Evolutionary conservation across 2,888 invertebrate species (phyloP).

Genomic region (Cyclophora punctaria): DNA sequence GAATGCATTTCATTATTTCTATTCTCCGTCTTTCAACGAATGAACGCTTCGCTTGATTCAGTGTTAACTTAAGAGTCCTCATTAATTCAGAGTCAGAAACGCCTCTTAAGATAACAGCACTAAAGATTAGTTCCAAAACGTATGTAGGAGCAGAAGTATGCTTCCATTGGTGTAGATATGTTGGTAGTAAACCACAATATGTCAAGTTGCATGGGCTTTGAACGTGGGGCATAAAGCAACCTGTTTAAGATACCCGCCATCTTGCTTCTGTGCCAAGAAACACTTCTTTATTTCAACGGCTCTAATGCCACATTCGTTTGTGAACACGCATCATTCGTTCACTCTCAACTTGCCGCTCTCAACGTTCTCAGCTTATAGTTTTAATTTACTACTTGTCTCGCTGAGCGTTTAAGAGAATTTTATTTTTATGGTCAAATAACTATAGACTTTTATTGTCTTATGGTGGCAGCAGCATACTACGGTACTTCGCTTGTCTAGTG

Average conservation of each 20-base stretch:
- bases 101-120: constrained; percentile 26
- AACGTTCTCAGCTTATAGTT: constrained; percentile 37
- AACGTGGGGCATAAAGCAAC: constrained; percentile 46
- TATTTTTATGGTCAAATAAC: constrained; percentile 45
- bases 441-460: constrained; percentile 30
- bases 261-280: constrained; percentile 25
- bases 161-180: constrained; percentile 38
- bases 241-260: constrained; percentile 40
- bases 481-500: constrained; percentile 1
- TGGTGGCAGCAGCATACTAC: constrained; percentile 20
- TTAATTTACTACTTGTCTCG: constrained; percentile 49
- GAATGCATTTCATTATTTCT: background rate
- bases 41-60: constrained; percentile 21
- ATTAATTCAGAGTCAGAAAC: constrained; percentile 28
- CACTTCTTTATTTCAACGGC: constrained; percentile 32
- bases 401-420: constrained; percentile 38
- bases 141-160: constrained; percentile 20
- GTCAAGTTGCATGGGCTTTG: constrained; percentile 50
- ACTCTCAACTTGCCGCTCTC: constrained; percentile 25
- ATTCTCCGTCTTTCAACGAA: constrained; percentile 14
- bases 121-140: constrained; percentile 25
- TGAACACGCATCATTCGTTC: constrained; percentile 19
- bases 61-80: constrained; percentile 22
- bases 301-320: constrained; percentile 32
- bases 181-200: constrained; percentile 59